Base-by-base conservation (phyloP, 2,888 invertebrate genomes). In the Lasioglossum lativentre region DNA sequence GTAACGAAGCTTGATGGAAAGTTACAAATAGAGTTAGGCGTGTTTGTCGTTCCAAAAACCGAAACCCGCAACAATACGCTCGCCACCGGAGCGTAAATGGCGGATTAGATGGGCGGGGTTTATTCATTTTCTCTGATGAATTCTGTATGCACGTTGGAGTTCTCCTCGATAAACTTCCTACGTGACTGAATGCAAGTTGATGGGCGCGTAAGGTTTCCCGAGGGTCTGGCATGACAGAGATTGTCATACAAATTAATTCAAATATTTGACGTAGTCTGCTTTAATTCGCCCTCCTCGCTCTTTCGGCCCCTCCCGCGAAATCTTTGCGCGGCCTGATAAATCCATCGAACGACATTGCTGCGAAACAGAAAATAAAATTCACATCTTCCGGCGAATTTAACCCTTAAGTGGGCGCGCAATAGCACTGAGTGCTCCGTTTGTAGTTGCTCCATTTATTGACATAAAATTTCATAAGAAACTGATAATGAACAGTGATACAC, bases 231-330 rank as follows among this genome's bases (percentile, higher is more conserved):
- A 73, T 74, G 84, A 73, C 87, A 83, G 89, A 84, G 88, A 92
- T 91, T 92, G 90, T 89, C 91, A 88, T 89, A 92, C 91, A 90
- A 90, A 92, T 92, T 92, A 92, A 92, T 92, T 92, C 91, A 92
- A 91, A 92, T 92, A 92, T 92, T 92, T 90, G 91, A 88, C 87
- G 88, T 89, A 83, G 89, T 75, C 85, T 75, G 82, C 80, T 82
- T 87, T 83, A 86, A 84, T 86, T 84, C 85, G 82, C 82, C 75
- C 27, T 79, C 10, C 66, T 47, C 52, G 19, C 47, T 63, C 84
- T 70, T 34, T 73, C 79, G 52, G 72, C 74, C 52, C 38, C 40
- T 45, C 8, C 63, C 12, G 23, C 59, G 56, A 75, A 47, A 78
- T 80, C 68, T 78, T 73, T n/a, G n/a, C 34, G 12, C 6, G 23